A percentile compares a stretch with the other conserved stretches of the same genome.
phyloP scores from a whole-genome alignment of 1,140 invertebrate species.

The Calycopis cecrops region DNA sequence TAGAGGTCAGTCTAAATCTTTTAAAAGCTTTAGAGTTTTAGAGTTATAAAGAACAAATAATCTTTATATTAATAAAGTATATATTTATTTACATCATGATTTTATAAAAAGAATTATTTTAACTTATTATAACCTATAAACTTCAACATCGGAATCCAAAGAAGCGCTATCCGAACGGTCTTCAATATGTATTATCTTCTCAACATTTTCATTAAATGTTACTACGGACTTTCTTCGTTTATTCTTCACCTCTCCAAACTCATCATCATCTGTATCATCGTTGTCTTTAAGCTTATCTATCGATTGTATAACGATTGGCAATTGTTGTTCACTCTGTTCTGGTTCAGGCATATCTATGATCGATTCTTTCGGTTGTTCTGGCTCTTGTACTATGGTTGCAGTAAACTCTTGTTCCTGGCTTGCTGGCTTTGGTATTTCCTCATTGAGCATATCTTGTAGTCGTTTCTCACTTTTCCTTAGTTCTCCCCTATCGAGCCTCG shows the following conservation, averaged over 20 bases:
- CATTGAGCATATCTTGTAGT: slow-evolving; percentile 43
- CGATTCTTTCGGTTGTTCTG: slow-evolving; percentile 23
- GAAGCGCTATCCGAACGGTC: slow-evolving; percentile 28
- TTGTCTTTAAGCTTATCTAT: slow-evolving; percentile 20
- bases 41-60: no score
- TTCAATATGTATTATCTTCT: slow-evolving; percentile 67
- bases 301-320: slow-evolving; percentile 43
- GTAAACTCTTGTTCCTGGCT: no score
- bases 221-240: slow-evolving; percentile 59
- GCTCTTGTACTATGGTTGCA: slow-evolving; percentile 10
- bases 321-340: slow-evolving; percentile 19
- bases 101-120: slow-evolving; percentile 13
- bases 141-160: slow-evolving; percentile 34
- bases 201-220: slow-evolving; percentile 66
- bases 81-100: not conserved
- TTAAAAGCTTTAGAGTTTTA: no score
- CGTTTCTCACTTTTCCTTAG: slow-evolving; percentile 33
- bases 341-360: slow-evolving; percentile 26
- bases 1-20: no score
- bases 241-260: slow-evolving; percentile 52
- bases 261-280: slow-evolving; percentile 46
- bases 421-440: not conserved
- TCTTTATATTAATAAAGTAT: not conserved
- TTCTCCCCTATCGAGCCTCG: slow-evolving; percentile 47
- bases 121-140: slow-evolving; percentile 50